These are phyloP conservation scores for Lypha dubia DNA, from an alignment of 2,888 invertebrate genomes.

Conservation along the genomic window DNA sequence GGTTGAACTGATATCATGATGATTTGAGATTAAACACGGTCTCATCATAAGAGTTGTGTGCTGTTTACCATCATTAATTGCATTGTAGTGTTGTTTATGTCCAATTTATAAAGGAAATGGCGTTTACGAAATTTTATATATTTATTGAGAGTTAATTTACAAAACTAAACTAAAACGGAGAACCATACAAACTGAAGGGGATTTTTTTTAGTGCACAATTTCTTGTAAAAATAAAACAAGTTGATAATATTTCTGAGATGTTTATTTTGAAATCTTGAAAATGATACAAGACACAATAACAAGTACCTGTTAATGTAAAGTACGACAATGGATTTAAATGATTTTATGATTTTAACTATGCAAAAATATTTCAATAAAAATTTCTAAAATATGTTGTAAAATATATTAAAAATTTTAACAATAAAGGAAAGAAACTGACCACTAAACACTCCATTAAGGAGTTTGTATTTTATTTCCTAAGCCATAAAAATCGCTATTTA, in stretches of 20 bases:
- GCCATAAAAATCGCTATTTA: slow-evolving; percentile 46
- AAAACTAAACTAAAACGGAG: too few relatives aligned
- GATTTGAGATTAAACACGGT: too few relatives aligned
- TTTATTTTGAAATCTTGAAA: slow-evolving; percentile 43
- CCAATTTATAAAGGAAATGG: too few relatives aligned
- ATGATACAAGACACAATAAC: slow-evolving; percentile 40
- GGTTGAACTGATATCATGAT: too few relatives aligned
- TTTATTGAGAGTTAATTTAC: too few relatives aligned
- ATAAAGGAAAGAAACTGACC: slow-evolving; percentile 17
- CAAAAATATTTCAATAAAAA: slow-evolving; percentile 44
- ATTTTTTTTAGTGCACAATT: slow-evolving; percentile 31
- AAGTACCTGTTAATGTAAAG: slow-evolving; percentile 56
- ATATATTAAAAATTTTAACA: not conserved
- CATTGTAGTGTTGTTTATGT: too few relatives aligned
- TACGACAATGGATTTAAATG: slow-evolving; percentile 56
- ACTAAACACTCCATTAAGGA: slow-evolving; percentile 50
- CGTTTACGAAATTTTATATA: too few relatives aligned
- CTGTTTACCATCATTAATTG: too few relatives aligned
- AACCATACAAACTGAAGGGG: too few relatives aligned
- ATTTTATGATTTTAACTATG: slow-evolving; percentile 56
- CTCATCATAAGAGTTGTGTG: too few relatives aligned
- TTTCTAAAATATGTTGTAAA: slow-evolving; percentile 3
- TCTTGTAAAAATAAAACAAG: slow-evolving; percentile 42
- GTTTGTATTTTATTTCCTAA: slow-evolving; percentile 9
- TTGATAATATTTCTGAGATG: slow-evolving; percentile 35